These are phyloP conservation scores for Halcyon chelicuti DNA, from an alignment of 2,797 vertebrate species.

Conservation along the genomic window DNA sequence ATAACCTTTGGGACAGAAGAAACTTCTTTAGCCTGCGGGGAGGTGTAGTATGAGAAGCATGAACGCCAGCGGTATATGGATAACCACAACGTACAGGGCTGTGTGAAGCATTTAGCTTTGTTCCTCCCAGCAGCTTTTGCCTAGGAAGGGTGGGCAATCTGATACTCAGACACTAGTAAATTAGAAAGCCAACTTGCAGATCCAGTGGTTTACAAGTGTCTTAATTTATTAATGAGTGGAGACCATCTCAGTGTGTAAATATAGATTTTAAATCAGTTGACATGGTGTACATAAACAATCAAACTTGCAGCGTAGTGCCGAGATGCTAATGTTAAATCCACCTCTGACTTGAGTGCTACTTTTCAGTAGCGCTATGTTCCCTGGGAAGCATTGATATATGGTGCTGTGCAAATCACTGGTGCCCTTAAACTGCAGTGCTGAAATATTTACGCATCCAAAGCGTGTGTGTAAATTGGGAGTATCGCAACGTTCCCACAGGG, in stretches of 20 bases:
- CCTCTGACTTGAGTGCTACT: slow-evolving; percentile 50
- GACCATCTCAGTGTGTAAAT: slow-evolving; percentile 66
- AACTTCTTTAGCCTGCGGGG: neutral
- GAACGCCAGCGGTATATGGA: neutral
- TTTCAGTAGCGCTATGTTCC: slow-evolving; percentile 20
- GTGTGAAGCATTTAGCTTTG: neutral
- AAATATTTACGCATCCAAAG: slow-evolving; percentile 65
- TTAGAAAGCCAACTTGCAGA: slow-evolving; percentile 54
- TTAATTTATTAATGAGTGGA: slow-evolving; percentile 80
- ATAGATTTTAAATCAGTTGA: slow-evolving; percentile 73
- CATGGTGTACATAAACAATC: slow-evolving; percentile 70
- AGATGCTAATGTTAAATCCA: slow-evolving; percentile 67
- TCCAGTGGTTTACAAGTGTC: slow-evolving; percentile 74
- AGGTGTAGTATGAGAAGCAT: neutral
- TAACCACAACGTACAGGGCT: neutral
- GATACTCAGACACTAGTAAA: slow-evolving; percentile 26
- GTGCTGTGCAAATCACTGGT: slow-evolving; percentile 67
- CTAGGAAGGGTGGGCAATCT: neutral
- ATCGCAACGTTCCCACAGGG: neutral
- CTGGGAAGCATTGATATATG: slow-evolving; percentile 57
- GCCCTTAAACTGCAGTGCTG: slow-evolving; percentile 59
- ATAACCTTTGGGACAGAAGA: neutral
- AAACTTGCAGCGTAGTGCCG: slow-evolving; percentile 35
- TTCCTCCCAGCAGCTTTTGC: neutral
- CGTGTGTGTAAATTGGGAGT: slow-evolving; percentile 54